Evolutionary conservation across 1,140 invertebrate genomes (phyloP).

Genomic region (Drosophila repletoides): DNA sequence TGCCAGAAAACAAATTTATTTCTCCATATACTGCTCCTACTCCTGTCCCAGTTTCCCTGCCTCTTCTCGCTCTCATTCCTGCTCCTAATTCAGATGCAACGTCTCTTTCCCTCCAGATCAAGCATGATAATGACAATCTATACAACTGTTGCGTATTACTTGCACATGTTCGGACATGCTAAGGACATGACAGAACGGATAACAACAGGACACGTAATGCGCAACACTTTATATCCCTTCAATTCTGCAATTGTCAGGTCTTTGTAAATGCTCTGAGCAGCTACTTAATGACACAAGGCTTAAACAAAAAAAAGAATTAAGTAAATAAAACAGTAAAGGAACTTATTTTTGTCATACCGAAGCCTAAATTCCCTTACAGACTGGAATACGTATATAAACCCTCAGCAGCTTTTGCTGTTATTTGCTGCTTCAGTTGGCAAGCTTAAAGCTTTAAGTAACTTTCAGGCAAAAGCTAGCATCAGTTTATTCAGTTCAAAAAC

Average conservation of each 20-base stretch:
- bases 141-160: slow-evolving; percentile 25
- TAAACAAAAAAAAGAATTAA: too few species aligned
- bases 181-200: background rate
- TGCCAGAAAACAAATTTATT: slow-evolving; percentile 2
- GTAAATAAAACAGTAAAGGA: background rate
- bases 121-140: slow-evolving; percentile 22
- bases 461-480: too few species aligned
- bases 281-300: too few species aligned
- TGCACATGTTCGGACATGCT: background rate
- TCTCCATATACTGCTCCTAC: background rate
- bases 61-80: too few species aligned
- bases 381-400: too few species aligned
- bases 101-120: slow-evolving; percentile 2
- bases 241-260: slow-evolving; percentile 9
- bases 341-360: background rate
- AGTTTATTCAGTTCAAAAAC: too few species aligned
- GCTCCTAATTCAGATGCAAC: background rate
- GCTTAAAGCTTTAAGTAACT: too few species aligned
- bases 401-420: too few species aligned
- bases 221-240: background rate
- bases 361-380: too few species aligned
- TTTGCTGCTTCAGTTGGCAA: too few species aligned
- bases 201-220: slow-evolving; percentile 5
- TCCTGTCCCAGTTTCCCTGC: background rate
- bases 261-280: background rate